Conservation (phyloP, 2,113 vertebrate genomes). For the Embiotoca jacksoni region DNA sequence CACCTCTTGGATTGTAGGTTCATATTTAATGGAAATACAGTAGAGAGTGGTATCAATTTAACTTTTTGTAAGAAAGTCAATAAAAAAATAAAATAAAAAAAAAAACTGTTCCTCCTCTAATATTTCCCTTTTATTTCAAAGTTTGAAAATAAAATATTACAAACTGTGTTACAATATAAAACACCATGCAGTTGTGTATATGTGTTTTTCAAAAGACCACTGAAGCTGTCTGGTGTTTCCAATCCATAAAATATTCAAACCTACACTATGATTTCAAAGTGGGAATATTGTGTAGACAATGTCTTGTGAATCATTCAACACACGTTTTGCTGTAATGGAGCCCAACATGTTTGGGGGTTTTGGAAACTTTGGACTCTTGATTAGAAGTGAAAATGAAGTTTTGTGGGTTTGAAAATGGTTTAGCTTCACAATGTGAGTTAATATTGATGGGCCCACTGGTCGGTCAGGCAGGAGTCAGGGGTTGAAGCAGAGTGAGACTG, state of each 20-base stretch:
- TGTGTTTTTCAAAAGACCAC: not conserved
- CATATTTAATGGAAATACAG: no score
- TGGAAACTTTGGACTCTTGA: not conserved
- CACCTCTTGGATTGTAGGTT: no score
- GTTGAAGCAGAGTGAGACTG: slow-evolving; percentile 10
- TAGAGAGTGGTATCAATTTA: no score
- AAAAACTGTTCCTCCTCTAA: no score
- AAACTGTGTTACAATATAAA: no score
- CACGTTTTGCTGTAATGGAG: not conserved
- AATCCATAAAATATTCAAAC: not conserved
- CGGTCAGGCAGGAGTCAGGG: not conserved
- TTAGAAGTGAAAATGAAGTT: slow-evolving; percentile 21
- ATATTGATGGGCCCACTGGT: not conserved
- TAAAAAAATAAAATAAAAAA: no score
- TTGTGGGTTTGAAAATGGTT: not conserved
- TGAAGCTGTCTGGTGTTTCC: not conserved
- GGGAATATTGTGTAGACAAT: not conserved
- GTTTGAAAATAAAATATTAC: no score
- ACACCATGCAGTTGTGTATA: no score
- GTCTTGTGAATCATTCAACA: not conserved
- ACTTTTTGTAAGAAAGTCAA: no score
- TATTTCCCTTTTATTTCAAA: no score
- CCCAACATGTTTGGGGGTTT: not conserved
- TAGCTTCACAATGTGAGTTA: slow-evolving; percentile 1
- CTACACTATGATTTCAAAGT: not conserved